Evolutionary conservation across 2,797 vertebrate species (phyloP).

Genomic region (Rhynchonycteris naso): DNA sequence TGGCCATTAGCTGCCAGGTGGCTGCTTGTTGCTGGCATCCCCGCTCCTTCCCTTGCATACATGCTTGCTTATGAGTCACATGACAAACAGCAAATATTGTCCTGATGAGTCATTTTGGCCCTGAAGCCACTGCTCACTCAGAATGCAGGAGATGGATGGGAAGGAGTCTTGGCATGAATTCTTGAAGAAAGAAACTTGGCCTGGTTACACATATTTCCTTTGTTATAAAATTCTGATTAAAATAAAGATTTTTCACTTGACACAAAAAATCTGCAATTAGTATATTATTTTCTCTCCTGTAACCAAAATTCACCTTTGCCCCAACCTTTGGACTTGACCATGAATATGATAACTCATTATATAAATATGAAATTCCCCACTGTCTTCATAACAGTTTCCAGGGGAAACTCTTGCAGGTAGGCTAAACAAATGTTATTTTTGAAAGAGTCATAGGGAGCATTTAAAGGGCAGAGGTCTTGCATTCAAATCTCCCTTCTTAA

Average conservation of each 20-base stretch:
- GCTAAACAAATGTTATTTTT: not conserved
- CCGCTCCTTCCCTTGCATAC: not conserved
- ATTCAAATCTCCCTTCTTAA: not conserved
- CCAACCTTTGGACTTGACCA: slow-evolving; percentile 16
- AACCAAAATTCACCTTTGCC: not conserved
- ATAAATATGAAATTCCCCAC: slow-evolving; percentile 34
- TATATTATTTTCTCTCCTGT: not conserved
- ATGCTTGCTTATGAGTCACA: not conserved
- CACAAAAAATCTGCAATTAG: not conserved
- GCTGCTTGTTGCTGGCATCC: not conserved
- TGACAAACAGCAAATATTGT: not conserved
- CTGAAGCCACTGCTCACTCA: not conserved
- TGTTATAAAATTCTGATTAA: slow-evolving; percentile 70
- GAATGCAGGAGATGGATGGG: slow-evolving; percentile 18
- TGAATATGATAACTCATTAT: slow-evolving; percentile 3
- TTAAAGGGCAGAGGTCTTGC: not conserved
- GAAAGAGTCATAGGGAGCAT: slow-evolving; percentile 53
- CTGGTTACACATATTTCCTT: slow-evolving; percentile 68
- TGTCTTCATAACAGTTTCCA: slow-evolving; percentile 25
- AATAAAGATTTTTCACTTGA: slow-evolving; percentile 56
- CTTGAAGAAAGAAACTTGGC: slow-evolving; percentile 71
- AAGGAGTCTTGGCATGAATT: slow-evolving; percentile 48
- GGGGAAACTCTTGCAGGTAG: not conserved
- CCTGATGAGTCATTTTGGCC: slow-evolving; percentile 63
- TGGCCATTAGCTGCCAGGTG: not conserved